Evolutionary conservation across 2,113 vertebrate genomes (phyloP).

Genomic region (Nothoprocta perdicaria): DNA sequence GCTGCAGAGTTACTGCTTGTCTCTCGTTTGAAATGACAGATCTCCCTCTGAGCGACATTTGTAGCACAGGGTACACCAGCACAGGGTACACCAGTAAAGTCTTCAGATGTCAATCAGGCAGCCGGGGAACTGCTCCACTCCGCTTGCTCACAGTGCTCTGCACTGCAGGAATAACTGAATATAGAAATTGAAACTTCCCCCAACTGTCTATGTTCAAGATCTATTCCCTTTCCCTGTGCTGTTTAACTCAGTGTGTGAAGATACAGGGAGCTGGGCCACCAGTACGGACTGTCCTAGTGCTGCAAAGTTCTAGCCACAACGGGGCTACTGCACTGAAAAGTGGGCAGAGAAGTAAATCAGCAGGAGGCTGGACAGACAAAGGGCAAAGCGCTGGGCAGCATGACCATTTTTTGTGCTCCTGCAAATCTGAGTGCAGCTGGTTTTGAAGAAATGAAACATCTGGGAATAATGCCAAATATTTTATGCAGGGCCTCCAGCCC

Average conservation of each 20-base stretch:
- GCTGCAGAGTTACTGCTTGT: slow-evolving; percentile 49
- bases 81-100: not conserved
- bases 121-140: rapidly evolving
- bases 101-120: not conserved
- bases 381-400: not conserved
- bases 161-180: not conserved
- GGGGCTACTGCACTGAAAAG: not conserved
- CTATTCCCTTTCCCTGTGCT: not conserved
- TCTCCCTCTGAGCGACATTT: not conserved
- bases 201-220: rapidly evolving
- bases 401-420: not conserved
- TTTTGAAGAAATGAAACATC: slow-evolving; percentile 16
- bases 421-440: not conserved
- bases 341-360: not conserved
- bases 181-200: not conserved
- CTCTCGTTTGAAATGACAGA: not conserved
- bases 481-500: not conserved
- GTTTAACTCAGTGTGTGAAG: not conserved
- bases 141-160: not conserved
- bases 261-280: not conserved
- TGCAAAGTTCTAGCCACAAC: not conserved
- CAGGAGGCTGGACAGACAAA: not conserved
- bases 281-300: not conserved
- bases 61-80: not conserved
- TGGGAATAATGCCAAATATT: slow-evolving; percentile 35